Percentiles rank a stretch among this genome's conserved stretches.
These are phyloP conservation scores for Pseudochirops corinnae DNA, from an alignment of 2,797 vertebrate genomes.

Conservation along the genomic window DNA sequence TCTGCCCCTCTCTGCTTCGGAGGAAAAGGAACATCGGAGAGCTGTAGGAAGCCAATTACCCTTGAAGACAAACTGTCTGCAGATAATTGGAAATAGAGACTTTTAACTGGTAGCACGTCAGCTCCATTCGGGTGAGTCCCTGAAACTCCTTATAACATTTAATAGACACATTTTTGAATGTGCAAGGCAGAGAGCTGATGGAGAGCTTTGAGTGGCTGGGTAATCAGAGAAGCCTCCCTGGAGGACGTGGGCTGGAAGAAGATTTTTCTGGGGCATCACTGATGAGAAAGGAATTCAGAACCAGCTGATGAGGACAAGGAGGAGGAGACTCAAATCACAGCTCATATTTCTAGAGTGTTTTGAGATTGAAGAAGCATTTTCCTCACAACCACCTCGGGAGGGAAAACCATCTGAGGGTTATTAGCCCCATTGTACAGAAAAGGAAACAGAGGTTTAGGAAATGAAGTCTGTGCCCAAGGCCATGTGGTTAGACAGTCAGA, in stretches of 20 bases:
- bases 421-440: not conserved
- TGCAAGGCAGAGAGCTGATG: not conserved
- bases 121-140: conserved; percentile 73
- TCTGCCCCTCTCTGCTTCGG: not conserved
- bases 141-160: conserved; percentile 69
- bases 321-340: not conserved
- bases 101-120: conserved; percentile 81
- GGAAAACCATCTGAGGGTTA: not conserved
- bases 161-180: conserved; percentile 58
- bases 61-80: conserved; percentile 72
- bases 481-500: not conserved
- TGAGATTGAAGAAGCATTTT: not conserved
- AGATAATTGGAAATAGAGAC: conserved; percentile 82
- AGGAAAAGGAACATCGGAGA: conserved; percentile 45
- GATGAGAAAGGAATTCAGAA: not conserved
- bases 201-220: accelerated
- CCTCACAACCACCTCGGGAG: not conserved
- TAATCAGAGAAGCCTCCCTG: not conserved
- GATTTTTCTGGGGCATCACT: not conserved
- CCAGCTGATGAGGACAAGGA: not conserved
- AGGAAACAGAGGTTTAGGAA: not conserved
- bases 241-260: not conserved
- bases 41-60: conserved; percentile 81
- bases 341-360: not conserved
- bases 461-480: not conserved